Base-by-base conservation (phyloP, 2,888 invertebrate genomes). In the Hirudinaria manillensis region DNA sequence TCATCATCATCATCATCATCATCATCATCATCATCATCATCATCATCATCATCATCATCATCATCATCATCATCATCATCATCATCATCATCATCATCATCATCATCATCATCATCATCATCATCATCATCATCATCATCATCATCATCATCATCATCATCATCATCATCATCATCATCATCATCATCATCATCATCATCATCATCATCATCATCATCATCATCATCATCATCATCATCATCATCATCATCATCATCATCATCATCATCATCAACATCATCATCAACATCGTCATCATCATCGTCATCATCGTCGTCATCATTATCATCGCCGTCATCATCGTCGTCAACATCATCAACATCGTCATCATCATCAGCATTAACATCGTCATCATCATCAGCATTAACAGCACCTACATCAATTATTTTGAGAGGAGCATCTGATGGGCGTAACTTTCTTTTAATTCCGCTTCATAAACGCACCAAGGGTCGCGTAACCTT, bases 171-270 rank as follows among this genome's bases (percentile, higher is more conserved):
- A 73, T 70, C 6, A 38, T 70, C 6, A 38, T 36, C 10, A 36
- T 36, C 10, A 10, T 70, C 7, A 27, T 75, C 27, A 51, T 76
- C 4, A 66, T 45, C 21, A 27, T 76, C n/a, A 19, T 65, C 81
- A 89, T 89, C 4, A 16, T 27, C 10, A 36, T 34, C 10, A 16
- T 34, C 10, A 32, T 27, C 4, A 21, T 24, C 1, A 38, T 24
- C 19, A 53, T 24, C 24, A 21, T 16, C 53, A 27, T 19, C 45
- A 29, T 38, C 38, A 10, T 3, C 3, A 38, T n/a, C 32, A 68
- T 68, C 68, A 32, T 32, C 32, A 67, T 67, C 24, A 67, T 34
- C 67, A 67, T 34, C 27, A 67, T 67, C 67, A 67, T 67, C 67
- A 32, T 67, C 67, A 32, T 67, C 67, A 32, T 36, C 70, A 21